Evolutionary conservation across 1,140 invertebrate genomes (phyloP).

Genomic region (Diabrotica undecimpunctata): DNA sequence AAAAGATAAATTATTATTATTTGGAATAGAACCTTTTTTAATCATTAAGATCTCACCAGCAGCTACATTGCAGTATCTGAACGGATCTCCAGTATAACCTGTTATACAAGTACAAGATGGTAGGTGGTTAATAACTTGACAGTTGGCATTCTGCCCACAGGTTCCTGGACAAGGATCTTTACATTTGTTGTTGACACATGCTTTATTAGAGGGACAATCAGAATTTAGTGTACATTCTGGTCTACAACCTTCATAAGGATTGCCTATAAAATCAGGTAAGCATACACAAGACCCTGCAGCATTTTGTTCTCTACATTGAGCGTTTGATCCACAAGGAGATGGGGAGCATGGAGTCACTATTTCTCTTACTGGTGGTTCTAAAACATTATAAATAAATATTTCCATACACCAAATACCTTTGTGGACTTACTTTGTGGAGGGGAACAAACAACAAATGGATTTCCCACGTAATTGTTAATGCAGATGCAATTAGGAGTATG

Average conservation of each 20-base stretch:
- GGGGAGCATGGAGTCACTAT: slow-evolving; percentile 46
- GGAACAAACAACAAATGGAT: slow-evolving; percentile 44
- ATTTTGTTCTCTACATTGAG: slow-evolving; percentile 47
- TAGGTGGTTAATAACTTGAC: slow-evolving; percentile 55
- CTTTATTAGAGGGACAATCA: slow-evolving; percentile 50
- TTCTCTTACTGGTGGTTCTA: slow-evolving; percentile 22
- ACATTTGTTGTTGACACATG: slow-evolving; percentile 51
- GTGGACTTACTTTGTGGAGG: slow-evolving; percentile 10
- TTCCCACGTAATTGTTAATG: slow-evolving; percentile 49
- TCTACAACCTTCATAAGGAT: slow-evolving; percentile 51
- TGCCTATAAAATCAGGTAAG: slow-evolving; percentile 52
- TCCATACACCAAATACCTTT: too few relatives aligned
- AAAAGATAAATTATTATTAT: slow-evolving; percentile 45
- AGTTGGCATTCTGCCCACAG: slow-evolving; percentile 54
- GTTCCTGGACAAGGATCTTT: slow-evolving; percentile 53
- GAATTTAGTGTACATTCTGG: slow-evolving; percentile 52
- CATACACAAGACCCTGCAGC: slow-evolving; percentile 51
- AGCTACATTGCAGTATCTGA: slow-evolving; percentile 48
- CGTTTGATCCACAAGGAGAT: slow-evolving; percentile 54
- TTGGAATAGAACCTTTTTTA: too few relatives aligned
- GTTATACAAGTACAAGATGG: slow-evolving; percentile 55
- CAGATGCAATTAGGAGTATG: slow-evolving; percentile 58
- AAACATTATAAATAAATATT: not conserved
- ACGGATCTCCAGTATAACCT: slow-evolving; percentile 57
- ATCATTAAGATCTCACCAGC: not conserved